Conservation (phyloP, 2,888 invertebrate species). For the Tuberolachnus salignus region DNA sequence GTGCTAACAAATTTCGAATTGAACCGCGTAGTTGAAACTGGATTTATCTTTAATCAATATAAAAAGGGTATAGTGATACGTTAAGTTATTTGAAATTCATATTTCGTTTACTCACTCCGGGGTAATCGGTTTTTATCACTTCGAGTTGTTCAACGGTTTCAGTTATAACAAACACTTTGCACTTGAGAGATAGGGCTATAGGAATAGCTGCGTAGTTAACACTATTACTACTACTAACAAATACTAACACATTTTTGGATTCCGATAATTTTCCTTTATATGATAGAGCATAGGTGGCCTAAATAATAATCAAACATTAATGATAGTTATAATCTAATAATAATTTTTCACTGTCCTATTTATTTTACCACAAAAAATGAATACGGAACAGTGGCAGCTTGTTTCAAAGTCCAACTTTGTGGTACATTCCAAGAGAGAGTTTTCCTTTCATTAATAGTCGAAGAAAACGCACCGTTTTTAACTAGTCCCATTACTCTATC, state of each 20-base stretch:
- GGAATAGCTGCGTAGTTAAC: slow-evolving; percentile 53
- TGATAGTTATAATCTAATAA: neutral
- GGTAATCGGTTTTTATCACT: slow-evolving; percentile 50
- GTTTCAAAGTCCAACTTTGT: slow-evolving; percentile 64
- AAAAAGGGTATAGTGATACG: neutral
- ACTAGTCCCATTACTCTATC: slow-evolving; percentile 60
- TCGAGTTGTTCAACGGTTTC: slow-evolving; percentile 44
- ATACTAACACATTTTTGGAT: slow-evolving; percentile 47
- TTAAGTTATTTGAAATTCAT: neutral
- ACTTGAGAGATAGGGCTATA: slow-evolving; percentile 45
- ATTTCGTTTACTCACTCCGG: slow-evolving; percentile 40
- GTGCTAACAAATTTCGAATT: slow-evolving; percentile 37
- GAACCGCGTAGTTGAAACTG: slow-evolving; percentile 3
- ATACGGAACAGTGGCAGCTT: slow-evolving; percentile 67
- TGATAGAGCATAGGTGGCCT: slow-evolving; percentile 56
- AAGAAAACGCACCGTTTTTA: slow-evolving; percentile 57
- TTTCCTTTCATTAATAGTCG: slow-evolving; percentile 58
- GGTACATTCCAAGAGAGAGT: slow-evolving; percentile 65
- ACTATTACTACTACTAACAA: slow-evolving; percentile 19
- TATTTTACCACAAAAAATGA: slow-evolving; percentile 64
- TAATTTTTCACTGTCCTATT: neutral
- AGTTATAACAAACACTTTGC: slow-evolving; percentile 53
- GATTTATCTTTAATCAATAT: slow-evolving; percentile 8
- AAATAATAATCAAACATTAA: neutral
- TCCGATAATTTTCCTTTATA: slow-evolving; percentile 46